Conservation (phyloP, 2,113 vertebrate genomes). For the Sitta europaea region DNA sequence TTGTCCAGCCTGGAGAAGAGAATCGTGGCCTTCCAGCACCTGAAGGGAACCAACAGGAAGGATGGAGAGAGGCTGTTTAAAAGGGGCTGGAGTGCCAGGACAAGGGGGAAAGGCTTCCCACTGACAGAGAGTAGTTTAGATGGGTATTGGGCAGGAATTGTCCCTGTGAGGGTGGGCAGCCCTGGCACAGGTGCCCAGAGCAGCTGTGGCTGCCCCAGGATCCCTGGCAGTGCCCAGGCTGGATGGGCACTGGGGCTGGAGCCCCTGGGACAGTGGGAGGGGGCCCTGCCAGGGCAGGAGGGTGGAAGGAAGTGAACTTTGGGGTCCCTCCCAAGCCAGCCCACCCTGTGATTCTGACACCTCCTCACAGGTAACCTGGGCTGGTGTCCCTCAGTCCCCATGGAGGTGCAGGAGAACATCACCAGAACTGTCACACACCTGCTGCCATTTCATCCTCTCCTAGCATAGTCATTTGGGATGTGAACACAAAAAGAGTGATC, state of each 20-base stretch:
- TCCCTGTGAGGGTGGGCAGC: background rate
- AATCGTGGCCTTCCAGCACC: fast-evolving
- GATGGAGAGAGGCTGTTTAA: background rate
- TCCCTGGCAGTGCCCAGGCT: background rate
- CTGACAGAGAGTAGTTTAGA: fast-evolving
- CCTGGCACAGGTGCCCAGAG: background rate
- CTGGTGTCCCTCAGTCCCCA: fast-evolving
- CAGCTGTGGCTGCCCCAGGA: background rate
- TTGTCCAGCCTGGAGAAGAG: background rate
- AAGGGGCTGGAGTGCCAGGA: background rate
- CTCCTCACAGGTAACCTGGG: background rate
- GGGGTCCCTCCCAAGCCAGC: background rate
- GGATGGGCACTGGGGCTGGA: background rate
- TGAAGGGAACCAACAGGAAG: background rate
- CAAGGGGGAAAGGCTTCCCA: background rate
- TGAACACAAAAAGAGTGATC: background rate
- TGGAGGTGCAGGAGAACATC: background rate
- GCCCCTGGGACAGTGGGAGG: background rate
- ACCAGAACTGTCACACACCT: background rate
- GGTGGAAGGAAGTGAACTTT: background rate
- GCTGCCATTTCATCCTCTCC: background rate
- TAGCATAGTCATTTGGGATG: background rate
- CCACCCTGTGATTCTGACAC: background rate
- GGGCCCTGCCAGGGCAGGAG: background rate
- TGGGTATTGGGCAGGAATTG: fast-evolving